Conservation (phyloP, 2,797 vertebrate species). For the Mormyrus proboscirostris region DNA sequence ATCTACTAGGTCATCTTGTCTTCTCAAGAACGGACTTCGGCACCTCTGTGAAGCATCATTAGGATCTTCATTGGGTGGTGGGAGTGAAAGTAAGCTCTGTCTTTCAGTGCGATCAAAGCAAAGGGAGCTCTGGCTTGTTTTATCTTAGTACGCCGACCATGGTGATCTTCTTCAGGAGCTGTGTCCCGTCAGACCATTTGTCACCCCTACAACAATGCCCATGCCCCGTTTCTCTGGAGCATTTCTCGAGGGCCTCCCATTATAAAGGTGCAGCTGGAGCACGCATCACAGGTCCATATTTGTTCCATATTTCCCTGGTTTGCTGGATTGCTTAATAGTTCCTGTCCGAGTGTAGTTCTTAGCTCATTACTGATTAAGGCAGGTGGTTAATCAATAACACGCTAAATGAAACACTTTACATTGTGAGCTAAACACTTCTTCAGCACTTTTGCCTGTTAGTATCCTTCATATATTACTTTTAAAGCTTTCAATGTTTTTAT, state of each 20-base stretch:
- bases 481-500: neutral
- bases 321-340: neutral
- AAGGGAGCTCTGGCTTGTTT: neutral
- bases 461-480: neutral
- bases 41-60: neutral
- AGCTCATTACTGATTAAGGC: neutral
- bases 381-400: constrained; percentile 12
- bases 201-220: neutral
- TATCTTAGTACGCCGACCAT: neutral
- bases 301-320: neutral
- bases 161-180: neutral
- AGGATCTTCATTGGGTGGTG: neutral
- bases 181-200: neutral
- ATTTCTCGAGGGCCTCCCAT: neutral
- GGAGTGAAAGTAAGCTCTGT: neutral
- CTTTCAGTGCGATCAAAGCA: neutral
- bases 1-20: neutral
- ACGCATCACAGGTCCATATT: neutral
- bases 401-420: neutral
- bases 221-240: neutral
- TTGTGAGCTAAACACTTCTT: neutral
- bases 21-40: neutral
- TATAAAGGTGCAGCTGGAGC: neutral
- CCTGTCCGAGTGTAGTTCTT: neutral
- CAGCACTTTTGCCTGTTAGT: constrained; percentile 8